These are phyloP conservation scores for Zophobas atratus DNA, from an alignment of 1,140 invertebrate species.

Conservation along the genomic window DNA sequence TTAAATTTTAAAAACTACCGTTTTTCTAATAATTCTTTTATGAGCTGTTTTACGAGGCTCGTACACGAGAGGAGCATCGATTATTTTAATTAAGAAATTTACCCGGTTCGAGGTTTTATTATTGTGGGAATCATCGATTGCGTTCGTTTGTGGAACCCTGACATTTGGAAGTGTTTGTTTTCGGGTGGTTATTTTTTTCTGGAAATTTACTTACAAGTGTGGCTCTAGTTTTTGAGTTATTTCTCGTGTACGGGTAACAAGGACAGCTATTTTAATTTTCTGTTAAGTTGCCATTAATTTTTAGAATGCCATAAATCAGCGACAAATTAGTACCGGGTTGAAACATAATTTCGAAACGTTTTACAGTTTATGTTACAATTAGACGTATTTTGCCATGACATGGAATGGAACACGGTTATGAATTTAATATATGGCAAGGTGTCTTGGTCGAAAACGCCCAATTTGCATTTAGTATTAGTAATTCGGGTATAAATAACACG, in stretches of 20 bases:
- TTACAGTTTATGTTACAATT: background rate
- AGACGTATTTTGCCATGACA: background rate
- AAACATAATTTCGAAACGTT: constrained; percentile 12
- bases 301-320: constrained; percentile 11
- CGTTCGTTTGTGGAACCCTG: background rate
- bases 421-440: background rate
- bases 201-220: background rate
- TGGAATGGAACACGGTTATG: background rate
- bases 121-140: background rate
- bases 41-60: background rate
- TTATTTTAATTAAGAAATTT: constrained; percentile 24
- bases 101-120: background rate
- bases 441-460: background rate
- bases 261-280: constrained; percentile 12
- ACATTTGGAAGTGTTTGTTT: background rate
- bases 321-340: constrained; percentile 11
- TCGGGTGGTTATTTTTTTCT: no score
- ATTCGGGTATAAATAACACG: no score
- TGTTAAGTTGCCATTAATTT: background rate
- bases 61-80: constrained; percentile 4
- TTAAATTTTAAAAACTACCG: constrained; percentile 19
- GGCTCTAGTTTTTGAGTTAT: constrained; percentile 2
- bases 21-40: background rate
- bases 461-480: no score
- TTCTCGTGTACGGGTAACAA: background rate